Evolutionary conservation across 1,140 invertebrate genomes (phyloP).

Genomic region (Pachyrhynchus sulphureomaculatus): DNA sequence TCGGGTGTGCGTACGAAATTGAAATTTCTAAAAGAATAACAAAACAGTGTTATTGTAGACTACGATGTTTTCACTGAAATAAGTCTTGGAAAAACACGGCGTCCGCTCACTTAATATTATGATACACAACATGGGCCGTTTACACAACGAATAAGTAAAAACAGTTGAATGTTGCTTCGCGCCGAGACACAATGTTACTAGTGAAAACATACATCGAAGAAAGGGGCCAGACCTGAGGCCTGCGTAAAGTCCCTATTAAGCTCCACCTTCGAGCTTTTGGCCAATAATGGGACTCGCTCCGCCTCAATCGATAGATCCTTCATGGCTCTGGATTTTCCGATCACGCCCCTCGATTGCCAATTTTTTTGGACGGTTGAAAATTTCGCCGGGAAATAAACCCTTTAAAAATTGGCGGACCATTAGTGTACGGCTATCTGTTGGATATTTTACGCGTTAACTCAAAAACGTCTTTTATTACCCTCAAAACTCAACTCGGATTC

Average conservation of each 20-base stretch:
- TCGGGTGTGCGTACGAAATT: conserved; percentile 17
- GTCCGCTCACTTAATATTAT: conserved; percentile 53
- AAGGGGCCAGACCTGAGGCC: conserved; percentile 28
- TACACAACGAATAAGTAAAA: conserved; percentile 55
- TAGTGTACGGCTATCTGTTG: not conserved
- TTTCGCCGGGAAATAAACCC: conserved; percentile 27
- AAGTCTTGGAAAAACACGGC: conserved; percentile 52
- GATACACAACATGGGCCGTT: conserved; percentile 54
- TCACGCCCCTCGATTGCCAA: conserved; percentile 11
- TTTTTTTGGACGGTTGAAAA: conserved; percentile 23
- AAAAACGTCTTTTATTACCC: not conserved
- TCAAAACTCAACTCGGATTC: not conserved
- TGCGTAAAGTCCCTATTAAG: conserved; percentile 28
- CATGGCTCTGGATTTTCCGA: conserved; percentile 33
- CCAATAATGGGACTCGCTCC: conserved; percentile 32
- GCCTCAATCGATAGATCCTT: conserved; percentile 38
- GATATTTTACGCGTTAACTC: not conserved
- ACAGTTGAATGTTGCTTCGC: conserved; percentile 51
- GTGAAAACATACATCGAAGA: conserved; percentile 48
- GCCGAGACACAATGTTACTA: conserved; percentile 52
- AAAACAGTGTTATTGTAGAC: conserved; percentile 40
- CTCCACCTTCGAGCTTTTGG: conserved; percentile 20
- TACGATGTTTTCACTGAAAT: conserved; percentile 49
- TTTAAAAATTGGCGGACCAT: conserved; percentile 29
- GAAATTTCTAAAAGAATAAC: conserved; percentile 42